Evolutionary conservation across 2,888 invertebrate genomes (phyloP), one percentile per base, ranked within the genome.

Genomic region (Empis livida): DNA sequence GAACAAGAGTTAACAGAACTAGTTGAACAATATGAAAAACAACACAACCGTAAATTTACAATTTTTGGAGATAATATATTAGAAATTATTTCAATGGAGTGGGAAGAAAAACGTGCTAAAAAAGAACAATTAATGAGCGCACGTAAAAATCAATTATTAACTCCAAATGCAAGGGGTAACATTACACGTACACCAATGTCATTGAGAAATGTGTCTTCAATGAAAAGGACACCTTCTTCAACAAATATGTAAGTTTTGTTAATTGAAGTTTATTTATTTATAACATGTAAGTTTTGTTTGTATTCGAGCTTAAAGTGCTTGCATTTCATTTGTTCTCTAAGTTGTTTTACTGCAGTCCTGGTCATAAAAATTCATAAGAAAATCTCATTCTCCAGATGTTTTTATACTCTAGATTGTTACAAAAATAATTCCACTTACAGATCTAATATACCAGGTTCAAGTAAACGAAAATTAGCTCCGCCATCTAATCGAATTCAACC

Each of bases 11-110:
- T 88, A 1, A 68, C 69, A 2, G 70, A 73, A 0, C 55, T 82
- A 44, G 76, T 65, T 3, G 50, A 55, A 0, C 68, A 73, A 1
- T 82, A 76, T 55, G 77, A 80, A 60, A 58, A 65, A 2, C 65
- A 63, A 9, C 72, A 75, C 31, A 75, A 76, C 0, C 67, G 62
- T 11, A 64, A 68, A 0, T 86, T 87, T 57, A 71, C 74, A 1
- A 73, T 82, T 1, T 72, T 78, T 51, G 87, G 85, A 0, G 70
- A 75, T 48, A 73, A 79, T 9, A 68, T 85, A 3, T 60, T 76
- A 4, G 76, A 80, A 42, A 66, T 76, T 10, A 79, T 87, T 56
- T 67, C 73, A 15, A 71, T 74, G 3, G 75, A 80, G 11, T 79
- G 80, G 76, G 74, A 77, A 47, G 69, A 73, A 1, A 75, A 78